Conservation (phyloP, 2,113 vertebrate species). For the Bagarius yarrelli region DNA sequence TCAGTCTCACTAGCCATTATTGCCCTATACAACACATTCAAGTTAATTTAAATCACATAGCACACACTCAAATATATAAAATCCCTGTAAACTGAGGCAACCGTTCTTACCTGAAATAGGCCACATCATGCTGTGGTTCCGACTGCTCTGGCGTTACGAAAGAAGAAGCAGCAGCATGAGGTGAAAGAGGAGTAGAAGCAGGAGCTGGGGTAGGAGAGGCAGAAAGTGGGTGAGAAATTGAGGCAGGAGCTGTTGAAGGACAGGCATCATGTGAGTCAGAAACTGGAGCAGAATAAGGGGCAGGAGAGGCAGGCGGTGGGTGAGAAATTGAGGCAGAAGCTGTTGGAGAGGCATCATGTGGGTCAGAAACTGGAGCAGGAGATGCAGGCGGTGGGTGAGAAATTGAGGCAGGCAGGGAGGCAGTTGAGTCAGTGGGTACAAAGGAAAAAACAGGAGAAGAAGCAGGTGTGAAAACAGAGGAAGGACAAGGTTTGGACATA, state of each 20-base stretch:
- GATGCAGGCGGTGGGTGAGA: background rate
- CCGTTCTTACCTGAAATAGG: slow-evolving; percentile 69
- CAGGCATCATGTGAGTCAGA: background rate
- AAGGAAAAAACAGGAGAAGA: background rate
- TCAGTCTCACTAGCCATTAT: slow-evolving; percentile 75
- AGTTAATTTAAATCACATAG: background rate
- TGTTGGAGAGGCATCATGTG: slow-evolving; percentile 4
- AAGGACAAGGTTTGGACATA: slow-evolving; percentile 3
- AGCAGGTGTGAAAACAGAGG: background rate
- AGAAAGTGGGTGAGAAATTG: slow-evolving; percentile 5
- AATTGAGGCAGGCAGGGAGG: background rate
- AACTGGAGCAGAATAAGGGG: slow-evolving; percentile 4
- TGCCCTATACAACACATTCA: slow-evolving; percentile 64
- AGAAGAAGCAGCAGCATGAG: background rate
- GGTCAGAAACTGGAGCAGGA: background rate
- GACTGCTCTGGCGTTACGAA: slow-evolving; percentile 44
- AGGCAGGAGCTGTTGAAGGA: background rate
- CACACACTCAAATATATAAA: background rate
- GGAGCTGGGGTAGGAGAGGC: background rate
- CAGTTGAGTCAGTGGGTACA: background rate
- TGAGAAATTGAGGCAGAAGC: background rate
- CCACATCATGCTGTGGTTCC: slow-evolving; percentile 64
- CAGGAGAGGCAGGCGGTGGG: slow-evolving; percentile 15
- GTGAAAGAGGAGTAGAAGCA: background rate
- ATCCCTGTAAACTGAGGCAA: too few species aligned